Conservation (phyloP, 2,113 vertebrate genomes). For the Xerus inauris region DNA sequence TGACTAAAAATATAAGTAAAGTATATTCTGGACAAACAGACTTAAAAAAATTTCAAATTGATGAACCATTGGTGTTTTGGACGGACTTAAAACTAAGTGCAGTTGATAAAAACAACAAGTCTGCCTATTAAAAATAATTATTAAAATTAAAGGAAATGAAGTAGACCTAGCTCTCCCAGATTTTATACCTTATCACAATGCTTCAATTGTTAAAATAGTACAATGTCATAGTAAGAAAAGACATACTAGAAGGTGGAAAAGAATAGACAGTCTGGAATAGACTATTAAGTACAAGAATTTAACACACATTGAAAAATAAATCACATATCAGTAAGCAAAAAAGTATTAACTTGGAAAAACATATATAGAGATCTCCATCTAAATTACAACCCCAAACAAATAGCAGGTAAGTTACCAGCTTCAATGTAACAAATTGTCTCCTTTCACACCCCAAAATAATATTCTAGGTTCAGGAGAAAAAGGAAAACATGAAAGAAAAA, state of each 20-base stretch:
- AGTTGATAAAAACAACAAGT: slow-evolving; percentile 30
- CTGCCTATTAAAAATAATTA: slow-evolving; percentile 32
- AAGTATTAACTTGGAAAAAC: slow-evolving; percentile 37
- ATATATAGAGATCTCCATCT: neutral
- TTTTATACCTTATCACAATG: slow-evolving; percentile 9
- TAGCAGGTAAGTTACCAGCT: neutral
- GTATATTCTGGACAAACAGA: slow-evolving; percentile 24
- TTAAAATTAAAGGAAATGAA: slow-evolving; percentile 4
- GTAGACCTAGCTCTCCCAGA: neutral
- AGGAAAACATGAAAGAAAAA: neutral
- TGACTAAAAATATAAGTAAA: neutral
- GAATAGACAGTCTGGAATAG: slow-evolving; percentile 1
- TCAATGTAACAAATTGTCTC: slow-evolving; percentile 3
- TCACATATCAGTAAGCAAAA: slow-evolving; percentile 8
- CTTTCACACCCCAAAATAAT: neutral
- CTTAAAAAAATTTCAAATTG: slow-evolving; percentile 46
- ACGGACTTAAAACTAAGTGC: neutral
- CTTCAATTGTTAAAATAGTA: slow-evolving; percentile 29
- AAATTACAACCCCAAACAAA: slow-evolving; percentile 41
- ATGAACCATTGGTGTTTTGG: neutral
- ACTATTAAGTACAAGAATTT: slow-evolving; percentile 10
- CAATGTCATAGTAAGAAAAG: neutral
- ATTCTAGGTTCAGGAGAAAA: neutral
- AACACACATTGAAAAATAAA: slow-evolving; percentile 20
- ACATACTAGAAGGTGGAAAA: neutral